phyloP scores from a whole-genome alignment of 2,888 invertebrate genomes.

The Leucophenga maculata region DNA sequence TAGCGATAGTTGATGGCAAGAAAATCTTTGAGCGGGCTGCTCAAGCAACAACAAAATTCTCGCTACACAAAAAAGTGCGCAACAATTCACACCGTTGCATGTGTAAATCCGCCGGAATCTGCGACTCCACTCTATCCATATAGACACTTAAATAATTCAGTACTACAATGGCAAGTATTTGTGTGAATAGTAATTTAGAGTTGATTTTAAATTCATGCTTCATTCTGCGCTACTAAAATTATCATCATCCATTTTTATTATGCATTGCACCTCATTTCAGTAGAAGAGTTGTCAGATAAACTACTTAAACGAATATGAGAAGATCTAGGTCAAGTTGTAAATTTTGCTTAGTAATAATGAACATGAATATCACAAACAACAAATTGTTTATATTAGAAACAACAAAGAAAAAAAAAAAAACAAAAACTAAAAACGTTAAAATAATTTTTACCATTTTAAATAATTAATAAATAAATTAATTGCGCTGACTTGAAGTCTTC shows the following conservation, averaged over 20 bases:
- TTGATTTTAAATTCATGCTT: not conserved
- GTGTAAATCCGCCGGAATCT: not conserved
- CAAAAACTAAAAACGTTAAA: conserved; percentile 4
- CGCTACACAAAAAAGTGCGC: not conserved
- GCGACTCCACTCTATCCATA: not conserved
- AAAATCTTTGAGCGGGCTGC: too few relatives aligned
- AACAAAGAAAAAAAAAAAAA: not conserved
- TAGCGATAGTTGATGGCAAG: not conserved
- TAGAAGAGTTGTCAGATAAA: not conserved
- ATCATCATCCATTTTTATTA: too few relatives aligned
- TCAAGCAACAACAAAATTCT: not conserved
- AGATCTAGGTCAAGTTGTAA: conserved; percentile 16
- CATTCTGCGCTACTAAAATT: not conserved
- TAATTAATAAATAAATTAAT: conserved; percentile 41
- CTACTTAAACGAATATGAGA: conserved; percentile 6
- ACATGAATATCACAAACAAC: too few relatives aligned
- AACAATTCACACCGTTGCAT: not conserved
- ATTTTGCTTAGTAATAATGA: conserved; percentile 7
- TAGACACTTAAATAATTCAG: not conserved
- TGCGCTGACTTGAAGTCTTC: not conserved
- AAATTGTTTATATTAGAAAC: too few relatives aligned
- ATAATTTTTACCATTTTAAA: conserved; percentile 34
- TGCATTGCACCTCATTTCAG: too few relatives aligned
- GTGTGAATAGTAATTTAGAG: not conserved
- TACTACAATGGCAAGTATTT: not conserved